Evolutionary conservation across 2,888 invertebrate genomes (phyloP).

Genomic region (Torymus texanus): DNA sequence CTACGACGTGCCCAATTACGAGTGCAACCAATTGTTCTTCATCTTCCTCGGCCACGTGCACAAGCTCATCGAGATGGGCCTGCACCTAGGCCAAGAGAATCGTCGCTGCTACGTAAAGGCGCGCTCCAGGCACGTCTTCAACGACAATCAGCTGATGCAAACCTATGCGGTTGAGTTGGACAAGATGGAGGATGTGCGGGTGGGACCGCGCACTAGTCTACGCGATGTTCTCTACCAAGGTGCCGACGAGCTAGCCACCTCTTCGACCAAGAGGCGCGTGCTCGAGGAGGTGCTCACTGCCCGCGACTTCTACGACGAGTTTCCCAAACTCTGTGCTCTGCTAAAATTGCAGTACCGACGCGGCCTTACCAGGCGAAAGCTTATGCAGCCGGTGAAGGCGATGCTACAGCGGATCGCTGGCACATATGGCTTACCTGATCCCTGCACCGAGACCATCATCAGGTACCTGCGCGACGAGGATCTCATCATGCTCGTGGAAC

Average conservation of each 20-base stretch:
- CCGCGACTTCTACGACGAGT: slow-evolving; percentile 47
- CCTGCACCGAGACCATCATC: slow-evolving; percentile 44
- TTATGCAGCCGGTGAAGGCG: slow-evolving; percentile 37
- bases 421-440: slow-evolving; percentile 31
- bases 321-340: slow-evolving; percentile 46
- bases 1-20: slow-evolving; percentile 31
- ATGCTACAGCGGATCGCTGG: slow-evolving; percentile 1
- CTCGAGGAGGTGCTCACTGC: slow-evolving; percentile 49
- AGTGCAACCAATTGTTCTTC: slow-evolving; percentile 47
- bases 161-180: slow-evolving; percentile 40
- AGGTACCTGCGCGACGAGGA: slow-evolving; percentile 34
- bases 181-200: slow-evolving; percentile 49
- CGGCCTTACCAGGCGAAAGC: slow-evolving; percentile 40
- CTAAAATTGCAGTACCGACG: slow-evolving; percentile 47
- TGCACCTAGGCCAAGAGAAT: slow-evolving; percentile 42
- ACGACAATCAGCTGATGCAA: slow-evolving; percentile 37
- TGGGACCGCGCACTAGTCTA: slow-evolving; percentile 18
- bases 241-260: slow-evolving; percentile 36
- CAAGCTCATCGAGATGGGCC: slow-evolving; percentile 40
- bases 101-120: slow-evolving; percentile 37
- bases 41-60: slow-evolving; percentile 46
- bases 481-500: background rate
- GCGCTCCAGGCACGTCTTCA: slow-evolving; percentile 26
- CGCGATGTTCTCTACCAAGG: slow-evolving; percentile 32
- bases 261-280: slow-evolving; percentile 23